Evolutionary conservation across 35 echinoderm and acorn worm genomes (phyloP), one percentile per base, ranked within the genome.

Genomic region (Ophiothrix spiculata): DNA sequence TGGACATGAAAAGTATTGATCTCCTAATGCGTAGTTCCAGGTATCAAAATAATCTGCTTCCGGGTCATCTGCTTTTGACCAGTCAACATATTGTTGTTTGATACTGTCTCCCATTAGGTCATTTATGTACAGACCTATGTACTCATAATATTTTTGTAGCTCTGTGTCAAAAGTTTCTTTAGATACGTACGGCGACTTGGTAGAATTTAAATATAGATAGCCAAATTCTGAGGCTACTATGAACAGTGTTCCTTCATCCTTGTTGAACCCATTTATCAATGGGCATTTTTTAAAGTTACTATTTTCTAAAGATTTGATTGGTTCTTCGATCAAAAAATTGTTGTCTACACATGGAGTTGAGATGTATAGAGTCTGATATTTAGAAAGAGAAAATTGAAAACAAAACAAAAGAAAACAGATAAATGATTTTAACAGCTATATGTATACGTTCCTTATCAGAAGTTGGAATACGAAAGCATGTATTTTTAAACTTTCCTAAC

Each of bases 51-150:
- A 97, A 49, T 93, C 82, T 16, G 91, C 63, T 19, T 17, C 45
- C 19, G 75, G 39, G 64, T 96, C 40, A 76, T 97, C 94, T 46
- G 77, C 79, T 28, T 38, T 69, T n/a, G 83, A 56, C 94, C 94
- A 97, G 56, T 92, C 90, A 4, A 90, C 35, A 73, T 97, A 97
- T 63, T 87, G 39, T 13, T 89, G 83, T 75, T 83, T 56, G 11
- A 90, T 90, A 6, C 87, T 82, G 21, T 90, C 87, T 32, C 19
- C 15, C 15, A 86, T 29, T 36, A 90, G 80, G 25, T 83, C 63
- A 3, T 79, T 77, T 39, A 80, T 79, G 77, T 17, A 38, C 0
- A 41, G 11, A 39, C 11, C 35, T 25, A 2, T n/a, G n/a, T n/a
- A n/a, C n/a, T n/a, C 23, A 69, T 25, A 28, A 15, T 25, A 69